Percentiles rank a stretch among this genome's conserved stretches.
Evolutionary conservation across 2,113 vertebrate species (phyloP).

Genomic region (Orcinus orca): DNA sequence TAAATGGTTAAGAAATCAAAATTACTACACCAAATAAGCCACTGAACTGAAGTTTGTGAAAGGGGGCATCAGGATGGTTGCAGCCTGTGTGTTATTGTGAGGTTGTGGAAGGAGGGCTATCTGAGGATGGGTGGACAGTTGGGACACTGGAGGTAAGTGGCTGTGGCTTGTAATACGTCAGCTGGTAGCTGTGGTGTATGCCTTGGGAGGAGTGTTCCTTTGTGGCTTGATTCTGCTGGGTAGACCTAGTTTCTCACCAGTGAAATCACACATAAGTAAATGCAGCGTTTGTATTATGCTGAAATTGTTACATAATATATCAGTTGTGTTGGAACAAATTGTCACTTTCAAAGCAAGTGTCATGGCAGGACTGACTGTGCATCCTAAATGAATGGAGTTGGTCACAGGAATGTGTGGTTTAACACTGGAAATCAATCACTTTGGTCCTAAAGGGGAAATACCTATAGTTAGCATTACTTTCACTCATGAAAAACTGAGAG

Average conservation of each 20-base stretch:
- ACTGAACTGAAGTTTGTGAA: background rate
- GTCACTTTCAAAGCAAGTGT: background rate
- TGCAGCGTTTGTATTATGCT: background rate
- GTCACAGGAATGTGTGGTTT: background rate
- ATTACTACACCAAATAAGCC: background rate
- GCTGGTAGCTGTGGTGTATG: background rate
- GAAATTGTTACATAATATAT: background rate
- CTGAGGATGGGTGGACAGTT: background rate
- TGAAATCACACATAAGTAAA: background rate
- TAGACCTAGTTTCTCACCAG: background rate
- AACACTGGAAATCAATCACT: background rate
- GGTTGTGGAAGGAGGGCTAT: background rate
- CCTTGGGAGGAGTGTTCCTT: background rate
- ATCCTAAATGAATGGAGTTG: background rate
- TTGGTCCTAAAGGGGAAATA: background rate
- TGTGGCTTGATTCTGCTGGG: background rate
- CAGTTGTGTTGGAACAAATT: background rate
- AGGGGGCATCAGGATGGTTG: fast-evolving
- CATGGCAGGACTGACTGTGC: background rate
- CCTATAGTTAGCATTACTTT: background rate
- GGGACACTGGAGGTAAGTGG: background rate
- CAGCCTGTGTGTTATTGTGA: background rate
- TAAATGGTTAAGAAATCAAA: background rate
- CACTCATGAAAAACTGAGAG: background rate
- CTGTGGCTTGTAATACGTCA: too few relatives aligned